A percentile compares a stretch with the other conserved stretches of the same genome.
phyloP scores from a whole-genome alignment of 2,888 invertebrate genomes.

The Idaea biselata region DNA sequence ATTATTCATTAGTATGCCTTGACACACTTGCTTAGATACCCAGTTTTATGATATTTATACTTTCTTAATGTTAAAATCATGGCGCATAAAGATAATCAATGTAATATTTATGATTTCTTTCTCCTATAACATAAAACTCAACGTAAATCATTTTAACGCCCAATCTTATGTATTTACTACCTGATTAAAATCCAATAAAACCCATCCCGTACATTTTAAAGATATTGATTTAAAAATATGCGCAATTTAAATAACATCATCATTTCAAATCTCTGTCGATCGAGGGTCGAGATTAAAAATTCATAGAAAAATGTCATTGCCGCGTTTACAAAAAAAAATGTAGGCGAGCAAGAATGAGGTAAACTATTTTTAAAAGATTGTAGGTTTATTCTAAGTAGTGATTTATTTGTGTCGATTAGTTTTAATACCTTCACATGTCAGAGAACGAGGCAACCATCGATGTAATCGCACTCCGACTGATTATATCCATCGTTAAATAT shows the following conservation, averaged over 20 bases:
- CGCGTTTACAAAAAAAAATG: conserved; percentile 20
- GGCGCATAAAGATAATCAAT: too few species aligned
- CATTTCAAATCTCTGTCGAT: conserved; percentile 2
- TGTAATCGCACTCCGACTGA: conserved; percentile 56
- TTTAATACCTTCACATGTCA: conserved; percentile 60
- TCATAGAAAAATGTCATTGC: conserved; percentile 14
- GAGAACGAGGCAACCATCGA: conserved; percentile 56
- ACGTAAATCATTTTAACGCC: neutral
- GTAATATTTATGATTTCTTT: too few species aligned
- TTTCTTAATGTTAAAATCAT: neutral
- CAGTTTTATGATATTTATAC: neutral
- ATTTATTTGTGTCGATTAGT: conserved; percentile 62
- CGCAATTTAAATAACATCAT: neutral
- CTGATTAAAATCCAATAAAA: neutral
- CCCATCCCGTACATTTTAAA: neutral
- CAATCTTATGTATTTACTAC: neutral
- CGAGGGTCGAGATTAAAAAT: conserved; percentile 19
- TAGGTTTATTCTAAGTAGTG: conserved; percentile 44
- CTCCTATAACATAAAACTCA: neutral
- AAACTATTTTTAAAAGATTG: conserved; percentile 30
- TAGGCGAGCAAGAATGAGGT: conserved; percentile 34
- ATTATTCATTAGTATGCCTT: neutral
- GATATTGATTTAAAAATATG: neutral
- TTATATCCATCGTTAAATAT: conserved; percentile 60
- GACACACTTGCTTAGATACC: neutral